A percentile compares a stretch with the other conserved stretches of the same genome.
Evolutionary conservation across 2,888 invertebrate species (phyloP).

Genomic region (Cylloceria caligata): DNA sequence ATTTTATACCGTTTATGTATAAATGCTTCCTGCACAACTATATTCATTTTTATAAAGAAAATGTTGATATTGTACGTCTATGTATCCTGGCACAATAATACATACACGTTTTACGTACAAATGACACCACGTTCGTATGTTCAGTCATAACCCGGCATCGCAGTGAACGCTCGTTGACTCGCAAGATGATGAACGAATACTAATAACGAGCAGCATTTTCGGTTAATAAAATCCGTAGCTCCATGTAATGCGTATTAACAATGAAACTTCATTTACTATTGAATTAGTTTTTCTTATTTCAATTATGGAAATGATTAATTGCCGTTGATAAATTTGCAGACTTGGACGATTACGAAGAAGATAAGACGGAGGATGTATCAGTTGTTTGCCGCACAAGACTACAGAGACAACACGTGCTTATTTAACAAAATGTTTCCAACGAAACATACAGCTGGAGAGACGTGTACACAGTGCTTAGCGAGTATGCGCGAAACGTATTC

Average conservation of each 20-base stretch:
- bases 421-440: background rate
- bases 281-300: background rate
- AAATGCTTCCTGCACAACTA: too few relatives aligned
- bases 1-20: too few relatives aligned
- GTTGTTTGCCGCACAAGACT: background rate
- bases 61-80: background rate
- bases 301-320: background rate
- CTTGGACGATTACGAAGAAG: background rate
- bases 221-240: constrained; percentile 4
- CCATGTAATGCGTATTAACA: constrained; percentile 19
- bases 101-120: constrained; percentile 18
- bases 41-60: too few relatives aligned
- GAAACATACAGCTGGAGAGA: background rate
- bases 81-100: background rate
- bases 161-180: constrained; percentile 4
- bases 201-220: background rate
- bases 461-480: constrained; percentile 9
- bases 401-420: background rate
- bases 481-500: constrained; percentile 25
- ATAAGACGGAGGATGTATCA: background rate
- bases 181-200: constrained; percentile 47
- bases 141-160: constrained; percentile 1
- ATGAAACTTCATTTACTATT: background rate
- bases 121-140: constrained; percentile 19
- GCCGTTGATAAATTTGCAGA: background rate